Conservation (phyloP, 2,888 invertebrate genomes). For the Tenthredo amoena region DNA sequence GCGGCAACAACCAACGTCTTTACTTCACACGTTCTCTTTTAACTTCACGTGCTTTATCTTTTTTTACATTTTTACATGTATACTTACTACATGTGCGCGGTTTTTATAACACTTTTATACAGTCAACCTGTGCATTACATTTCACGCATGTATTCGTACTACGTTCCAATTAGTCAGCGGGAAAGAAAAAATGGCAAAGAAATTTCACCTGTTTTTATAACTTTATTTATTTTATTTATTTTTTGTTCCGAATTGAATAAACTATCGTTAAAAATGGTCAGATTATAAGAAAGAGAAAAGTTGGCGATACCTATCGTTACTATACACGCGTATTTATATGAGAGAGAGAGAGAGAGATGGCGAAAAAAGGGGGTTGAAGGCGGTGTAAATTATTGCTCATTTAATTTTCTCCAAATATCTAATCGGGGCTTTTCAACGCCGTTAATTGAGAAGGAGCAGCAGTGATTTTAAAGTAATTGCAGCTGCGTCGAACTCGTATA, state of each 20-base stretch:
- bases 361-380: background rate
- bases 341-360: background rate
- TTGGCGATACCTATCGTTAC: background rate
- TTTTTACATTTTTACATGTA: background rate
- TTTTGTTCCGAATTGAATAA: background rate
- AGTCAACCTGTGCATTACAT: background rate
- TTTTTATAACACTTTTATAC: too few relatives aligned
- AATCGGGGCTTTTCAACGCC: conserved; percentile 25
- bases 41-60: background rate
- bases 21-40: background rate
- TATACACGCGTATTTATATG: background rate
- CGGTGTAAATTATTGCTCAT: conserved; percentile 10
- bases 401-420: conserved; percentile 32
- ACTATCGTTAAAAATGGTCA: background rate
- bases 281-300: background rate
- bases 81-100: background rate
- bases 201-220: background rate
- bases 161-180: background rate
- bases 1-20: background rate
- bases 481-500: background rate
- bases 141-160: background rate
- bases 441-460: conserved; percentile 33
- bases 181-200: background rate
- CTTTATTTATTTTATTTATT: background rate
- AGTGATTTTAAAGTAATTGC: conserved; percentile 45